Conservation (phyloP, 2,797 vertebrate species). For the Phoeniculus purpureus region DNA sequence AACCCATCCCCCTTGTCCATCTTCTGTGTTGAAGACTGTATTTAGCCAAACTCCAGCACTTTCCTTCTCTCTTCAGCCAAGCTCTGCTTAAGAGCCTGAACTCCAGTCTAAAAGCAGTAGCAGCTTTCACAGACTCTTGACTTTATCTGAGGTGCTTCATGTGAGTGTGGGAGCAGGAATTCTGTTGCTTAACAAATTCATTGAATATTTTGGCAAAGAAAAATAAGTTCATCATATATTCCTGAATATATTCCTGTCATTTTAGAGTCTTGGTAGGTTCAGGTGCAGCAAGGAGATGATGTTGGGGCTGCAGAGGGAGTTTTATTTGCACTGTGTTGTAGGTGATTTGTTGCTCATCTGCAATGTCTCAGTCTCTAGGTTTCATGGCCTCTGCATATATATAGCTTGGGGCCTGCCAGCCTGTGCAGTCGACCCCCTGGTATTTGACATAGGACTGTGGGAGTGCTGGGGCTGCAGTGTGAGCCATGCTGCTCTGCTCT, state of each 20-base stretch:
- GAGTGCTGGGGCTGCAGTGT: background rate
- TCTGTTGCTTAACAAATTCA: background rate
- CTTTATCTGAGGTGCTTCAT: background rate
- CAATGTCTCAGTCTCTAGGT: background rate
- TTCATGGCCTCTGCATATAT: background rate
- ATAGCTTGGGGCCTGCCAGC: background rate
- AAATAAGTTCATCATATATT: rapidly evolving
- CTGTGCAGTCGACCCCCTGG: background rate
- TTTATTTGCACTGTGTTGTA: background rate
- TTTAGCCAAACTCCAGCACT: background rate
- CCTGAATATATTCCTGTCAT: background rate
- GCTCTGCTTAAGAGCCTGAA: background rate
- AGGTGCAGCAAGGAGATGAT: rapidly evolving
- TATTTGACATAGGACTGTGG: rapidly evolving
- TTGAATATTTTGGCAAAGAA: background rate
- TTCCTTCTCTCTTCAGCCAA: background rate
- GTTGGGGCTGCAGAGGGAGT: rapidly evolving
- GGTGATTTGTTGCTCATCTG: background rate
- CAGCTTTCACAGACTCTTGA: background rate
- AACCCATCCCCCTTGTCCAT: too few species aligned
- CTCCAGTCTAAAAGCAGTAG: background rate
- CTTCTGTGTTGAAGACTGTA: background rate
- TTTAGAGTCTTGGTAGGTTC: background rate
- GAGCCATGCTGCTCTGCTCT: background rate
- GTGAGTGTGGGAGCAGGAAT: background rate